Evolutionary conservation across 1,140 invertebrate species (phyloP).

Genomic region (Drosophila subpulchrella): DNA sequence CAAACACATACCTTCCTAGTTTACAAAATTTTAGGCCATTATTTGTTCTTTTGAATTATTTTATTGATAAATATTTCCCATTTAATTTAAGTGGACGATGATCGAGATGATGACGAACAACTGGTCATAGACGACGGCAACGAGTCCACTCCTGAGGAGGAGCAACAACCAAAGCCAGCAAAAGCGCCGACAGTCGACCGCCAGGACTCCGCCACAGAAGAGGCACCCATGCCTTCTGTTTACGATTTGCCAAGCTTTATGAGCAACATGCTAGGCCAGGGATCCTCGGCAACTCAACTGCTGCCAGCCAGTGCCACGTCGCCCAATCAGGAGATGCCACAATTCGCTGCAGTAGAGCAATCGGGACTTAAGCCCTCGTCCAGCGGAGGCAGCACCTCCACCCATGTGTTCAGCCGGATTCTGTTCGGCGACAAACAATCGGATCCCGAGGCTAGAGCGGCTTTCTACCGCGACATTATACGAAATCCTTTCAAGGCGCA

Average conservation of each 20-base stretch:
- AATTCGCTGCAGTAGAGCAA: not conserved
- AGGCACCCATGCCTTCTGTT: conserved; percentile 55
- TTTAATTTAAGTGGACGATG: conserved; percentile 67
- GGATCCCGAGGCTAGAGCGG: conserved; percentile 37
- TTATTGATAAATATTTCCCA: not conserved
- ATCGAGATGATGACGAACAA: conserved; percentile 76
- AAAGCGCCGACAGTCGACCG: not conserved
- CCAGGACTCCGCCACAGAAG: conserved; percentile 22
- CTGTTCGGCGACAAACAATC: conserved; percentile 45
- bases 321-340: conserved; percentile 8
- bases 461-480: conserved; percentile 66
- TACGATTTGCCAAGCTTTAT: conserved; percentile 71
- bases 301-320: conserved; percentile 30
- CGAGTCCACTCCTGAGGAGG: conserved; percentile 51
- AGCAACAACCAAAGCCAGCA: conserved; percentile 6
- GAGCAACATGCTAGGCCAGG: conserved; percentile 60
- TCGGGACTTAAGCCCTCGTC: not conserved
- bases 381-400: not conserved
- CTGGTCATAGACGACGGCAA: conserved; percentile 78
- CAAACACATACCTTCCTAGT: no score
- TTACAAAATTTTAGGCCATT: not conserved
- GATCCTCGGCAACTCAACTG: not conserved
- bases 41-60: no score
- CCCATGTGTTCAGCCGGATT: conserved; percentile 34
- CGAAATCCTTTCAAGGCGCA: conserved; percentile 67